Evolutionary conservation across 1,140 invertebrate genomes (phyloP), one percentile per base, ranked within the genome.

Genomic region (Pachyrhynchus sulphureomaculatus): DNA sequence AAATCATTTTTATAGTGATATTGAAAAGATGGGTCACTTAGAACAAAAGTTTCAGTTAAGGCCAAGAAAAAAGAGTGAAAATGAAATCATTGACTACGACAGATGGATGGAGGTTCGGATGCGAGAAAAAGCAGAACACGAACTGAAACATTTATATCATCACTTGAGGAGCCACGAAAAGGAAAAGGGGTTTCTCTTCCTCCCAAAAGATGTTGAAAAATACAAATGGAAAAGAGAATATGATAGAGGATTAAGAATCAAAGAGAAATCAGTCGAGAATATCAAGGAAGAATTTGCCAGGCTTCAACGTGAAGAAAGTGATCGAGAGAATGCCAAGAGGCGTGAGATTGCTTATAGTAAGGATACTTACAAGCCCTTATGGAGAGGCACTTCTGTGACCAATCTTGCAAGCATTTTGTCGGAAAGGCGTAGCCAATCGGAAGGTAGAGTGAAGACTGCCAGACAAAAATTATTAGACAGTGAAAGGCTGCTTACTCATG

Each of bases 191-290:
- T 88, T 96, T 66, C 77, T 95, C 17, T 94, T 89, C 75, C 83
- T 83, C 39, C 85, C 90, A 0, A 85, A 85, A 66, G 88, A 90
- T 66, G 69, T 86, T 0, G 84, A 86, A 63, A 84, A 84, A 17
- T 82, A 86, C 23, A 84, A 84, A 65, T 95, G 75, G 13, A 81
- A 83, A 71, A 76, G 80, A 54, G 79, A 86, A 59, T 86, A 83
- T 18, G 93, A 96, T 68, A 81, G 86, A 37, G 89, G 90, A 0
- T 76, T 97, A 41, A 81, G 87, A 71, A 86, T 85, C 34, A 93
- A 91, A 74, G 89, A 94, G 71, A 88, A 90, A 72, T 94, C 91
- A 0, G 90, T 95, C 0, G 89, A 91, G 74, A 88, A 95, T 77
- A 81, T 96, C 17, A 84, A 86, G 53, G 84, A 88, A 62, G 83